These are phyloP conservation scores for Nesometra sesokonis DNA, from an alignment of 35 echinoderm and acorn worm species.

Conservation along the genomic window DNA sequence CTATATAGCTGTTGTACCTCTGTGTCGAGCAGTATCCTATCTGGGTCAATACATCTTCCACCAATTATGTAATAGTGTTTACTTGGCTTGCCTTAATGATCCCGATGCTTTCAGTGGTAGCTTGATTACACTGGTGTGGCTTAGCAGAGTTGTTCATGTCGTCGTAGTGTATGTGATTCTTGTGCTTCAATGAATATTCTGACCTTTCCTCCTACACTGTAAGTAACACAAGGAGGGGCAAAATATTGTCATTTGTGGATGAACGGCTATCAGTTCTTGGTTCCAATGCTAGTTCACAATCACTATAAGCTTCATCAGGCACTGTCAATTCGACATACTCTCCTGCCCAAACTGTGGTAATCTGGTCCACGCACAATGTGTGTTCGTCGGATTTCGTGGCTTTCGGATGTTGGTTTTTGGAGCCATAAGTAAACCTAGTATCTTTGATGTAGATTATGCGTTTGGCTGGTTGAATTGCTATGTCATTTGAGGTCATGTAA, in stretches of 20 bases:
- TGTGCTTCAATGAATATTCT: neutral
- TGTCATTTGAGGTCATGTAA: slow-evolving; percentile 49
- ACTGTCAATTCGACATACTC: slow-evolving; percentile 15
- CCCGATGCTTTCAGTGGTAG: neutral
- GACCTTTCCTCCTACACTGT: neutral
- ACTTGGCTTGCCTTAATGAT: neutral
- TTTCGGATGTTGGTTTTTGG: neutral
- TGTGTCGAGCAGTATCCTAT: neutral
- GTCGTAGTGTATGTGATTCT: neutral
- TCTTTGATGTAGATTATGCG: neutral
- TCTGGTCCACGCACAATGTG: neutral
- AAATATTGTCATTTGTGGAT: neutral
- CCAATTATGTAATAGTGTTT: neutral
- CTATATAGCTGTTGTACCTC: neutral
- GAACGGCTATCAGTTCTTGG: neutral
- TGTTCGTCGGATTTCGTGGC: neutral
- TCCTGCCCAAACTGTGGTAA: slow-evolving; percentile 10
- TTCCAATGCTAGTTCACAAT: slow-evolving; percentile 2
- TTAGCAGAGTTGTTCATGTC: neutral
- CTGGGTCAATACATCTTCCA: neutral
- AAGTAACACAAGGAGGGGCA: neutral
- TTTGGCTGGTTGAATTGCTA: neutral
- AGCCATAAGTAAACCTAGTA: neutral
- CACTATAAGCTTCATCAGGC: neutral
- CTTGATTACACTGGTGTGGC: neutral